Evolutionary conservation across 35 echinoderm and acorn worm species (phyloP), one percentile per base, ranked within the genome.

Genomic region (Diadema setosum): DNA sequence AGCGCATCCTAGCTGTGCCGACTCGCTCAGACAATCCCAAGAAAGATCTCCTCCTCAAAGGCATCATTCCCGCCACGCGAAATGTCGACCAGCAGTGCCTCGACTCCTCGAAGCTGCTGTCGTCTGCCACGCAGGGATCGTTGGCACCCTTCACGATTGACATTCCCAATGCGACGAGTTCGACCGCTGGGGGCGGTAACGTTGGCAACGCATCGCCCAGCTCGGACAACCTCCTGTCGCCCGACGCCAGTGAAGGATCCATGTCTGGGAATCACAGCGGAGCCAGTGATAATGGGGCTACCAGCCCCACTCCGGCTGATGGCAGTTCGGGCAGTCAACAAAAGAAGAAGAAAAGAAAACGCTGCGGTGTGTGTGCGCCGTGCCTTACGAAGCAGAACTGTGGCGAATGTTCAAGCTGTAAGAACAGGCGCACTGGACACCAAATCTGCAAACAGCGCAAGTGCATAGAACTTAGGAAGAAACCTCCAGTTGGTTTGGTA

Each of bases 371-470:
- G 2, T 98, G 96, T 52, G 92, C 78, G 29, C 96, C 96, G 2
- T 98, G 96, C 70, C 70, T 94, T 85, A 98, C 96, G 2, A 99
- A 99, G 84, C 89, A 94, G 30, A 99, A 99, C 76, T 99, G 96
- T 29, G 92, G 96, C 16, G 96, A 99, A 12, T 99, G 96, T 74
- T 99, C 96, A 4, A 99, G 96, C 60, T 99, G 96, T 58, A 99
- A 94, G 61, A 99, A 99, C 76, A 83, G 96, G 42, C 36, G 93
- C 8, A 99, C 96, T 0, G 96, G 96, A 23, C 96, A 99, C 45
- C 96, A 99, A 67, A 99, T 99, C 42, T 99, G 96, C 76, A 99
- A 99, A 56, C 86, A 85, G 52, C 45, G 96, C 59, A 99, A 99
- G 63, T 99, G 96, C 49, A 63, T 94, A 20, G 88, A 91, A 89